A percentile compares a stretch with the other conserved stretches of the same genome.
Evolutionary conservation across 1,140 invertebrate genomes (phyloP).

Genomic region (Penaeus japonicus): DNA sequence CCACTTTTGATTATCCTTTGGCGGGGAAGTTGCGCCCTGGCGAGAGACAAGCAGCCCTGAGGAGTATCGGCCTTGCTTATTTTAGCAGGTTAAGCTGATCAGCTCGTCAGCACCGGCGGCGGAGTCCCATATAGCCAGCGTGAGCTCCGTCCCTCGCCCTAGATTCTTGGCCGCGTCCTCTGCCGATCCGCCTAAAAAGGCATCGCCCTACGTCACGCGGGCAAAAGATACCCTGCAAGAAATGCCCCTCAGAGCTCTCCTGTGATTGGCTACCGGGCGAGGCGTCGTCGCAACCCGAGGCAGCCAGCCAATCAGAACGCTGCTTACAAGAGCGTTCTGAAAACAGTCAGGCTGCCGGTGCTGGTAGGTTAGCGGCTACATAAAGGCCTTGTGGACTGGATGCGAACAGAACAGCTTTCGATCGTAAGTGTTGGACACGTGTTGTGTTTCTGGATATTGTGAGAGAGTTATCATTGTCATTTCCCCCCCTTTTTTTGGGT

Average conservation of each 20-base stretch:
- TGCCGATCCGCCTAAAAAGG: slow-evolving; percentile 38
- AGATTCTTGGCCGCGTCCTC: slow-evolving; percentile 27
- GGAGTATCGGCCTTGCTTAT: too few relatives aligned
- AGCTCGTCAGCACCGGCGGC: too few relatives aligned
- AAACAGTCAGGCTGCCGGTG: neutral
- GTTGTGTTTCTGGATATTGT: neutral
- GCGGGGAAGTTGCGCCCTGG: too few relatives aligned
- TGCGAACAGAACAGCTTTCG: slow-evolving; percentile 43
- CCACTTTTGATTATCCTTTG: too few relatives aligned
- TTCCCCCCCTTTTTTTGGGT: neutral
- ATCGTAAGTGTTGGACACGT: slow-evolving; percentile 17
- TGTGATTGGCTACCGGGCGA: slow-evolving; percentile 2
- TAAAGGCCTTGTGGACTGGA: neutral
- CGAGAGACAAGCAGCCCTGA: too few relatives aligned
- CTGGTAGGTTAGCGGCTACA: slow-evolving; percentile 16
- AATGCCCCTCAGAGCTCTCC: neutral
- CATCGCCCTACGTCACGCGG: slow-evolving; percentile 23
- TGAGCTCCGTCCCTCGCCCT: neutral
- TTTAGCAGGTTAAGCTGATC: too few relatives aligned
- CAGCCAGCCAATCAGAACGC: slow-evolving; percentile 13
- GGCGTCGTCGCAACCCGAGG: slow-evolving; percentile 1
- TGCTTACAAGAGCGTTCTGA: neutral
- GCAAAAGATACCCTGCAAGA: slow-evolving; percentile 23
- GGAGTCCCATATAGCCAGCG: too few relatives aligned
- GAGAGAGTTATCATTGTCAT: neutral